These are phyloP conservation scores for Stichodactyla helianthus DNA, from an alignment of 64 coral and sea anemone species.

Conservation along the genomic window DNA sequence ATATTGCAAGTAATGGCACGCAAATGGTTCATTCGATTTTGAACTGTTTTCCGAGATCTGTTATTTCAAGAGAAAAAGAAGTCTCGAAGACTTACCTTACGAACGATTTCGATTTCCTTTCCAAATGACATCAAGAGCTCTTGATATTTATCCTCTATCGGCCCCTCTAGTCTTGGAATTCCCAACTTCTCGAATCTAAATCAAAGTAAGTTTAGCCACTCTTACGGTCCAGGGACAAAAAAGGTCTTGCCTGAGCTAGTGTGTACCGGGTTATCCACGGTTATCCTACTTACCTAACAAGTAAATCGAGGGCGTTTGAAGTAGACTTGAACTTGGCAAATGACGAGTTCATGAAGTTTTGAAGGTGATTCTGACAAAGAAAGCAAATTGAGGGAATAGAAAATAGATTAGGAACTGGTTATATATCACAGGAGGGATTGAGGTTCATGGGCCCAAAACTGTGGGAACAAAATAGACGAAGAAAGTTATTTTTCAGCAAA, in stretches of 20 bases:
- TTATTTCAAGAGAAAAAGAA: background rate
- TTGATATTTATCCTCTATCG: slow-evolving; percentile 59
- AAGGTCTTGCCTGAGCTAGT: too few species aligned
- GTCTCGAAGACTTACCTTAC: slow-evolving; percentile 37
- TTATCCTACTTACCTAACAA: slow-evolving; percentile 34
- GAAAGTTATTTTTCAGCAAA: too few species aligned
- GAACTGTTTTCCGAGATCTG: background rate
- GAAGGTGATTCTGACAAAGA: slow-evolving; percentile 43
- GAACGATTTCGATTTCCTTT: slow-evolving; percentile 74
- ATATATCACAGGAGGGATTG: too few species aligned
- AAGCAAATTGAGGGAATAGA: background rate
- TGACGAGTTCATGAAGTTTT: slow-evolving; percentile 73
- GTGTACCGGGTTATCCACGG: too few species aligned
- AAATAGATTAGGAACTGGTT: background rate
- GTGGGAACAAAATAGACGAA: too few species aligned
- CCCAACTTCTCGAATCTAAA: slow-evolving; percentile 81
- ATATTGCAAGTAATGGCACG: too few species aligned
- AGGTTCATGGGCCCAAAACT: too few species aligned
- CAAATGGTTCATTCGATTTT: too few species aligned
- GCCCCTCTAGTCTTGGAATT: slow-evolving; percentile 64
- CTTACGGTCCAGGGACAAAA: too few species aligned
- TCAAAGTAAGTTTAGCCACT: background rate
- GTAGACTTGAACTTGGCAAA: slow-evolving; percentile 72
- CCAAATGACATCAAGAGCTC: slow-evolving; percentile 66
- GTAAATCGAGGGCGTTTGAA: slow-evolving; percentile 61